Evolutionary conservation across 2,797 vertebrate species (phyloP), one percentile per base, ranked within the genome.

Genomic region (Kryptolebias ocellatus): DNA sequence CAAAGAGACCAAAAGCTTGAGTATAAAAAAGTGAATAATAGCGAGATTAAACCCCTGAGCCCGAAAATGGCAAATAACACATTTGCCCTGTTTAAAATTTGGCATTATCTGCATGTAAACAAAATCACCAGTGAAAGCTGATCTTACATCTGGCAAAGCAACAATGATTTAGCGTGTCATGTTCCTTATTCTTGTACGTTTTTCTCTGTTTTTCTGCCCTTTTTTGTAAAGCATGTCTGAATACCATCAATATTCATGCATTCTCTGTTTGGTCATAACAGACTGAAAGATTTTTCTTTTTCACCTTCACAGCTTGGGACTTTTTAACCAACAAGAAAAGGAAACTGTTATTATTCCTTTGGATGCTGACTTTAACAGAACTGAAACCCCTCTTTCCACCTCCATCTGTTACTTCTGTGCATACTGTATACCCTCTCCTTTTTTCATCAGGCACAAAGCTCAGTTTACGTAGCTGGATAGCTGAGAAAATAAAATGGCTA

Each of bases 291-390:
- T 27, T 4, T 3, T 42, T 28, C 39, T 63, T 68, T 31, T 72
- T 61, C 44, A 31, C 17, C 15, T 42, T 67, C 34, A 55, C 31
- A 61, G 53, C 60, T 61, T 63, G 16, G 27, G 44, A 51, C 20
- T 31, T 42, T 68, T 42, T 8, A 49, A 11, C 37, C 53, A 53
- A 28, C 44, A 47, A 31, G 15, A 55, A 24, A 18, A 11, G 1
- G 6, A 28, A 60, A 71, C 54, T 73, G 28, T 39, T 29, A 74
- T 79, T 81, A 76, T 70, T 60, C 57, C 59, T 72, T 72, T 60
- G 16, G 53, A 53, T 60, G 52, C 31, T 45, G 45, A 8, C 6
- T 60, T 53, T 55, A 34, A 70, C 52, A 34, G 44, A 2, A 5
- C 51, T 55, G 16, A 29, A 17, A 60, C 66, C 72, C 46, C 10